Base-by-base conservation (phyloP, 2,888 invertebrate species). In the Metopia argyrocephala region DNA sequence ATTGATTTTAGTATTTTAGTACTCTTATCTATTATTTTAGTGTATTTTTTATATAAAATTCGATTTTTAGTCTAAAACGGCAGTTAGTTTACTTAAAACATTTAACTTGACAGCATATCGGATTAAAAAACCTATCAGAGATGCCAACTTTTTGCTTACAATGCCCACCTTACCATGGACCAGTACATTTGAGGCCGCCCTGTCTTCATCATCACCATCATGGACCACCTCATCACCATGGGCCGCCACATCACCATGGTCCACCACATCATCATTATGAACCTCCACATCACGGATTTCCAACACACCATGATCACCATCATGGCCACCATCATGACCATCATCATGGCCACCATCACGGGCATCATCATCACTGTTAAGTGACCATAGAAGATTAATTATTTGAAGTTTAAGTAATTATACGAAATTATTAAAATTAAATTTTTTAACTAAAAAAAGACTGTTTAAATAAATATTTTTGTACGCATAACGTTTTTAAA, bases 221-320 rank as follows among this genome's bases (percentile, higher is more conserved):
- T n/a, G n/a, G n/a, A n/a, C n/a, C n/a, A n/a, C n/a, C n/a, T n/a
- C n/a, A n/a, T n/a, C n/a, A n/a, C 54, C 71, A 76, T 59, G 75
- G 76, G 2, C 75, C 75, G 1, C 70, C 64, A 28, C 76, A 83
- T n/a, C 78, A 80, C 20, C 83, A 84, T 50, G 82, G 78, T 0
- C 84, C 76, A 12, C 80, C 79, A 0, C 82, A 81, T n/a, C 80
- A 73, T 0, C 83, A 79, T 27, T 83, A 84, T 18, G 75, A 75
- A 0, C 84, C 83, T 0, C 79, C 78, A 0, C 83, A 84, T n/a
- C n/a, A n/a, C n/a, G n/a, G n/a, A n/a, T n/a, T n/a, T n/a, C n/a
- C n/a, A n/a, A n/a, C n/a, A 6, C 81, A 82, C 21, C 74, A 83
- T 57, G 69, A 1, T 74, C 78, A n/a, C 54, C 78, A 5, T 76